Conservation (phyloP, 1,140 invertebrate genomes). For the Daktulosphaira vitifoliae region DNA sequence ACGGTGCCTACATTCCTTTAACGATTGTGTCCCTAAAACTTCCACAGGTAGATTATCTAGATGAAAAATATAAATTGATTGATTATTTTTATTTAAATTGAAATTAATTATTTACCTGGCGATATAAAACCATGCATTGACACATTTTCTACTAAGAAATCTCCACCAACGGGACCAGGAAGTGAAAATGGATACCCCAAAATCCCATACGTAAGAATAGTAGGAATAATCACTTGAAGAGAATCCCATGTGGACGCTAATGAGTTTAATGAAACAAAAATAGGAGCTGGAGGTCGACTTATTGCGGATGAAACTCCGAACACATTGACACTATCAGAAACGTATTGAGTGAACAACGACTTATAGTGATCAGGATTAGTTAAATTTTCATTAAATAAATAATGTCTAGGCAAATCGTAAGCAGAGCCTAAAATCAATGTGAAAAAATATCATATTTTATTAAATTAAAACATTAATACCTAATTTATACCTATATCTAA, state of each 20-base stretch:
- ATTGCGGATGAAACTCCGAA: slow-evolving; percentile 77
- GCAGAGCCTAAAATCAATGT: slow-evolving; percentile 53
- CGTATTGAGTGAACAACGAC: slow-evolving; percentile 56
- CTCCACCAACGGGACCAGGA: slow-evolving; percentile 86
- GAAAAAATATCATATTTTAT: no score
- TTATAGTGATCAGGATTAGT: slow-evolving; percentile 75
- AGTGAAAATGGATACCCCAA: slow-evolving; percentile 85
- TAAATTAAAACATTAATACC: neutral
- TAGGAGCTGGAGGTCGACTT: slow-evolving; percentile 67
- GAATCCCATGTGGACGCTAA: slow-evolving; percentile 83
- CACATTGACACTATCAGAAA: slow-evolving; percentile 48
- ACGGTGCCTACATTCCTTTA: slow-evolving; percentile 11
- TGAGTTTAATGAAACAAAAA: slow-evolving; percentile 77
- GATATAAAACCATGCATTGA: slow-evolving; percentile 10
- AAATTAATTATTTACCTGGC: neutral
- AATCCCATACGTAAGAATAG: slow-evolving; percentile 75
- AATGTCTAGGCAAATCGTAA: slow-evolving; percentile 77
- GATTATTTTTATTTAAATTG: no score
- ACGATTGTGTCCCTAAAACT: neutral
- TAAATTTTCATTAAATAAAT: slow-evolving; percentile 57
- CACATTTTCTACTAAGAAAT: slow-evolving; percentile 41
- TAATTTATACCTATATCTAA: slow-evolving; percentile 59
- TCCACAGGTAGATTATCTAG: slow-evolving; percentile 1
- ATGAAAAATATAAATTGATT: neutral
- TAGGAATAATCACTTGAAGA: slow-evolving; percentile 69